phyloP scores from a whole-genome alignment of 2,888 invertebrate species.

The Rhagium mordax region DNA sequence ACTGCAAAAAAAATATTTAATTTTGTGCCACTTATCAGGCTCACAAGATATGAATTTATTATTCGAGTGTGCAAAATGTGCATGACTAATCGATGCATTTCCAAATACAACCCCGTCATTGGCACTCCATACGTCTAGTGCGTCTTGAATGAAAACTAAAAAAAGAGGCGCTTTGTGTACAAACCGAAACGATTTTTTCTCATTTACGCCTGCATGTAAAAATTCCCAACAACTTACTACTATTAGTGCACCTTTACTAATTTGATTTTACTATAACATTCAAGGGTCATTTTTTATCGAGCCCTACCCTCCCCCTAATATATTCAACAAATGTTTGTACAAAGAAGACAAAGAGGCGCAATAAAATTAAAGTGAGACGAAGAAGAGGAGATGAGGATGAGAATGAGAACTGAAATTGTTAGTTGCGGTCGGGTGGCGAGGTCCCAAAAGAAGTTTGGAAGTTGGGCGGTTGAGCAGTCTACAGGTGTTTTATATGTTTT shows the following conservation, averaged over 20 bases:
- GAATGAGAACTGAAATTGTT: conserved; percentile 17
- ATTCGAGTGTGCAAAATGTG: not conserved
- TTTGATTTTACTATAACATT: conserved; percentile 3
- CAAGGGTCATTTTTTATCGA: conserved; percentile 14
- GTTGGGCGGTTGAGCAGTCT: conserved; percentile 30
- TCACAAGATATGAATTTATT: too few relatives aligned
- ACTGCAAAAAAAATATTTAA: too few relatives aligned
- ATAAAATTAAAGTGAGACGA: conserved; percentile 16
- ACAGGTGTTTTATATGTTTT: conserved; percentile 48
- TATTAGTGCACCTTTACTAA: conserved; percentile 21
- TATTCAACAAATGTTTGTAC: conserved; percentile 20
- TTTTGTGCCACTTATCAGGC: too few relatives aligned
- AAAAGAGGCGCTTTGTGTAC: not conserved
- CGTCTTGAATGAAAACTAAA: not conserved
- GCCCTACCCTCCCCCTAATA: conserved; percentile 19
- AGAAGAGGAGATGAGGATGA: not conserved
- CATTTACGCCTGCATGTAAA: conserved; percentile 12
- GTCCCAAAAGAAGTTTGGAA: conserved; percentile 33
- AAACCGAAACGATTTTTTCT: not conserved
- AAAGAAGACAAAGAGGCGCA: conserved; percentile 5
- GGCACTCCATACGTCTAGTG: not conserved
- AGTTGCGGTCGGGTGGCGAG: conserved; percentile 29
- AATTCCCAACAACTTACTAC: conserved; percentile 11
- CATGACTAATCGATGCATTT: not conserved
- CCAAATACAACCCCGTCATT: not conserved